Evolutionary conservation across 2,113 vertebrate genomes (phyloP), one percentile per base, ranked within the genome.

Genomic region (Turdus rufiventris): DNA sequence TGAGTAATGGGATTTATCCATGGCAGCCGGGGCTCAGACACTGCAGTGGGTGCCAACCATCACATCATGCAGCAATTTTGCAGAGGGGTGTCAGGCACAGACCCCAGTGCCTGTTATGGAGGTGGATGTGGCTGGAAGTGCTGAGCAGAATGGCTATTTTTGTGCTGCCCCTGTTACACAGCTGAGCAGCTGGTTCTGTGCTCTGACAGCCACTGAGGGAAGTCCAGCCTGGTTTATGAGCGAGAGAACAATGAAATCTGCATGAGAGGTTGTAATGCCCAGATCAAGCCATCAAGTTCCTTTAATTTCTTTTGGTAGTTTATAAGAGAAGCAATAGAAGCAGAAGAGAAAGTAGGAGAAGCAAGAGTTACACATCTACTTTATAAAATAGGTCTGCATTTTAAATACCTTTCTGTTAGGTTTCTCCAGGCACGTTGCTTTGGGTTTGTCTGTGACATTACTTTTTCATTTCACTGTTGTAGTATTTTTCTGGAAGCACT

Each of bases 41-140:
- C 76, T 71, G 12, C 68, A 83, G 62, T 67, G 92, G 40, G 53
- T 91, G 94, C 68, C 86, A 92, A 40, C 89, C 83, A 60, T 60
- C 67, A 43, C 73, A 54, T 84, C 70, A 88, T 24, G 10, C 11
- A 82, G 90, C n/a, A 75, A 34, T 93, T 86, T 61, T 51, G 51
- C 7, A 47, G 54, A 78, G 38, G 36, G 43, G 58, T 80, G 78
- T 92, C 80, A 71, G 5, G 1, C 57, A 54, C 56, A 38, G 76
- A 40, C 50, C 57, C 33, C 34, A 28, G 2, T 48, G 62, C 76
- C 81, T 88, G 79, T 87, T 94, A 89, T 18, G 51, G 81, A 86
- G 91, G 76, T 95, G 67, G 71, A 86, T 53, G 72, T 56, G 95
- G 73, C 86, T 95, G 73, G 28, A 50, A 85, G 77, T 40, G 83